Conservation (phyloP, 2,113 vertebrate species). For the Semicossyphus pulcher region DNA sequence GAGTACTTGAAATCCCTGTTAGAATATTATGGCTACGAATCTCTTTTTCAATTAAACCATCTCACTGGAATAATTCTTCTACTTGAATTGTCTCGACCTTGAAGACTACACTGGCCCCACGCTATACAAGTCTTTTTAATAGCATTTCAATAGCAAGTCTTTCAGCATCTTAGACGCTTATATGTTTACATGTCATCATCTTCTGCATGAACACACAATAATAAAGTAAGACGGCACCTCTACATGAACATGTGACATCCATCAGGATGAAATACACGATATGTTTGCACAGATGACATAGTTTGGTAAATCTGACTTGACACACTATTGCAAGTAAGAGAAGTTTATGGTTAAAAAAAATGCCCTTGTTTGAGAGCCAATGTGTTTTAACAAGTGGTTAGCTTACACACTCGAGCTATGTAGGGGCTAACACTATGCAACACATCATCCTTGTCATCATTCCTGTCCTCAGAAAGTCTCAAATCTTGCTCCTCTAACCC, state of each 20-base stretch:
- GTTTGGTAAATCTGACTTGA: not conserved
- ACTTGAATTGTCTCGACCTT: not conserved
- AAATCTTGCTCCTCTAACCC: too few species aligned
- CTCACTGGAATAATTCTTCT: not conserved
- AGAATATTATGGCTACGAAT: not conserved
- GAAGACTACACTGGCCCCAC: not conserved
- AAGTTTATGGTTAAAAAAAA: too few species aligned
- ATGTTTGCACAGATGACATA: too few species aligned
- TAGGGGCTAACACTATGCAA: not conserved
- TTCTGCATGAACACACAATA: too few species aligned
- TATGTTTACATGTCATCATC: too few species aligned
- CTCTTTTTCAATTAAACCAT: slow-evolving; percentile 5
- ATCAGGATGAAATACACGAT: too few species aligned
- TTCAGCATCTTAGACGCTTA: too few species aligned
- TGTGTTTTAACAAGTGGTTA: not conserved
- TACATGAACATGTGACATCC: too few species aligned
- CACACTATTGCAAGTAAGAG: not conserved
- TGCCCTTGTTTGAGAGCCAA: too few species aligned
- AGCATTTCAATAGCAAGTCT: too few species aligned
- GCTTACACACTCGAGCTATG: not conserved
- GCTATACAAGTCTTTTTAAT: too few species aligned
- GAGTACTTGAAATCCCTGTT: not conserved
- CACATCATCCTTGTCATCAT: not conserved
- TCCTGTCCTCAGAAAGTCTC: not conserved
- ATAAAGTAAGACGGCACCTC: too few species aligned